phyloP scores from a whole-genome alignment of 2,113 vertebrate genomes.

The Cyprinodon brontotheroides region DNA sequence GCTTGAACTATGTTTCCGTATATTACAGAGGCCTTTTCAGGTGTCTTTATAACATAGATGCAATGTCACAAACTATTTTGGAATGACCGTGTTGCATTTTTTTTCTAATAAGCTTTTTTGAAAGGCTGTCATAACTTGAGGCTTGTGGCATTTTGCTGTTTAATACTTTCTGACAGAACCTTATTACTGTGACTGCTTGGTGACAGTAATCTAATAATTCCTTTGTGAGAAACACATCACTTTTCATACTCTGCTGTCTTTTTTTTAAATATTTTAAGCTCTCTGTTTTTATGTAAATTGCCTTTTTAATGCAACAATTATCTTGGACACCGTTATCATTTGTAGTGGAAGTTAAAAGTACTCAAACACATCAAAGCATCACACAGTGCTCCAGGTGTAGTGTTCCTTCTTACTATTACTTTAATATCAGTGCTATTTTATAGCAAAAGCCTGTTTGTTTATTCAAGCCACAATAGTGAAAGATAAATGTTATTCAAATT shows the following conservation, averaged over 20 bases:
- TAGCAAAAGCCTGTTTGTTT: neutral
- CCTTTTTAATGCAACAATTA: constrained; percentile 11
- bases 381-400: neutral
- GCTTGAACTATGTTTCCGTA: neutral
- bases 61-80: constrained; percentile 39
- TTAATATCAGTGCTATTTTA: neutral
- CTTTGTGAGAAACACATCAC: constrained; percentile 36
- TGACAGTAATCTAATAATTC: constrained; percentile 60
- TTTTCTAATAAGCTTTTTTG: constrained; percentile 29
- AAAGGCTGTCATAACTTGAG: constrained; percentile 23
- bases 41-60: constrained; percentile 7
- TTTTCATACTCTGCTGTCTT: constrained; percentile 37
- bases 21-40: constrained; percentile 4
- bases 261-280: constrained; percentile 7
- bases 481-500: too few species aligned
- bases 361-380: neutral
- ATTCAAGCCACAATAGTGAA: too few species aligned
- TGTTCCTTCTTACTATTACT: neutral
- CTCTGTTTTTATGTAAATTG: neutral
- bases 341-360: constrained; percentile 10
- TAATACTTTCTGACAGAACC: constrained; percentile 55
- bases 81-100: constrained; percentile 20
- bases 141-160: constrained; percentile 45
- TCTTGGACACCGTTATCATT: constrained; percentile 8
- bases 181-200: constrained; percentile 48